These are phyloP conservation scores for Amblyjoppa proteus DNA, from an alignment of 2,888 invertebrate species.

Conservation along the genomic window DNA sequence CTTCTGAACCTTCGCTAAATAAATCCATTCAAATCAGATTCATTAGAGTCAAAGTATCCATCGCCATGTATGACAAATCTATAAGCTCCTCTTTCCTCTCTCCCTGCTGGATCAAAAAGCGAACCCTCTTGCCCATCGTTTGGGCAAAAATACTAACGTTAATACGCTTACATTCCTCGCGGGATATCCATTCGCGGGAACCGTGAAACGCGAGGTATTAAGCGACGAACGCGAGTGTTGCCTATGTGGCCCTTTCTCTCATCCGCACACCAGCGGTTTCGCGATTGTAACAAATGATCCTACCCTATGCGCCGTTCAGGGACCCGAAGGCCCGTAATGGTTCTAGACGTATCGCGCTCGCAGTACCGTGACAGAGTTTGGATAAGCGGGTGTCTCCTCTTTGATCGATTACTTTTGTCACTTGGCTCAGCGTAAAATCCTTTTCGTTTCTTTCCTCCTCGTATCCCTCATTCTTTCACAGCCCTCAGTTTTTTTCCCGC, in stretches of 20 bases:
- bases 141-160: constrained; percentile 75
- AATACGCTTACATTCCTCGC: constrained; percentile 80
- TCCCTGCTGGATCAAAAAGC: constrained; percentile 28
- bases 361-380: constrained; percentile 67
- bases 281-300: constrained; percentile 83
- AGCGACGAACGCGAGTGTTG: constrained; percentile 69
- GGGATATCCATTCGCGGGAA: constrained; percentile 75
- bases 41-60: constrained; percentile 41
- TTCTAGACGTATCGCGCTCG: constrained; percentile 67
- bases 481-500: constrained; percentile 36
- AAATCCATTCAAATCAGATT: constrained; percentile 39
- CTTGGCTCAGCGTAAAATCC: constrained; percentile 75
- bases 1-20: constrained; percentile 39
- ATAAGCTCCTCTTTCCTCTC: constrained; percentile 41
- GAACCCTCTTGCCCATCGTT: constrained; percentile 8
- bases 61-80: constrained; percentile 62
- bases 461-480: constrained; percentile 42
- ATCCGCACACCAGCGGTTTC: constrained; percentile 61
- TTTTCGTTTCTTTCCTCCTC: constrained; percentile 36
- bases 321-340: constrained; percentile 61
- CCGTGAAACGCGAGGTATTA: constrained; percentile 82
- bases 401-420: constrained; percentile 84
- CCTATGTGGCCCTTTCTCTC: constrained; percentile 55
- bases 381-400: constrained; percentile 75
- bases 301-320: constrained; percentile 66